Percentiles rank a stretch among this genome's conserved stretches.
phyloP scores from a whole-genome alignment of 1,140 invertebrate species.

The Macrotrachela quadricornifera region DNA sequence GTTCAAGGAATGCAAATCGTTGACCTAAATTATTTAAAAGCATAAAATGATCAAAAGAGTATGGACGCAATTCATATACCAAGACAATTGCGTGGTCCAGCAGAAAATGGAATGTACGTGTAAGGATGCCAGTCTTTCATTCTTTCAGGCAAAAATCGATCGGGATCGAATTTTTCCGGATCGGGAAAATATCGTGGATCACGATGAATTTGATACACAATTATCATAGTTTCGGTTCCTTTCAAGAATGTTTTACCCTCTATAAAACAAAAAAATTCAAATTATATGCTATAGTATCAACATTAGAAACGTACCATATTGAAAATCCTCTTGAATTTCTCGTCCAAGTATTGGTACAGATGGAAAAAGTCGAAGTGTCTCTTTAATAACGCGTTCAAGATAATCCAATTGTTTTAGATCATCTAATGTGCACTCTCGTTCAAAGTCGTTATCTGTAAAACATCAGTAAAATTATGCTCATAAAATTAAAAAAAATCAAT shows the following conservation, averaged over 20 bases:
- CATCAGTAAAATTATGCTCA: not conserved
- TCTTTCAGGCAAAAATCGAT: conserved; percentile 66
- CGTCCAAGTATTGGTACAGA: conserved; percentile 58
- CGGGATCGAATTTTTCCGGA: conserved; percentile 62
- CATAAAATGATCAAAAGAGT: no score
- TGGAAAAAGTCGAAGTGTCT: conserved; percentile 49
- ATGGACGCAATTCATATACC: conserved; percentile 73
- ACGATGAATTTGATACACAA: conserved; percentile 48
- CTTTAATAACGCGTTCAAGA: conserved; percentile 47
- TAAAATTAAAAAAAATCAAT: not conserved
- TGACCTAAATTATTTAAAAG: no score
- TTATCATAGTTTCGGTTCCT: conserved; percentile 39
- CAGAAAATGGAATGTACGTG: conserved; percentile 62
- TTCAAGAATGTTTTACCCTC: conserved; percentile 41
- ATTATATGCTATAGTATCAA: conserved; percentile 8
- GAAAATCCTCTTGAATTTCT: conserved; percentile 41
- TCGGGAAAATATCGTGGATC: conserved; percentile 48
- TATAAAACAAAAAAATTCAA: not conserved
- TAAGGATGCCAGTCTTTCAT: conserved; percentile 52
- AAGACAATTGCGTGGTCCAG: conserved; percentile 60
- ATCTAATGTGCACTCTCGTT: conserved; percentile 49
- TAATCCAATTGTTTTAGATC: conserved; percentile 44
- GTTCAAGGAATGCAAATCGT: conserved; percentile 63
- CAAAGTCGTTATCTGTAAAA: not conserved
- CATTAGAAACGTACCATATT: conserved; percentile 33